These are phyloP conservation scores for Megamerina dolium DNA, from an alignment of 2,888 invertebrate species.

Conservation along the genomic window DNA sequence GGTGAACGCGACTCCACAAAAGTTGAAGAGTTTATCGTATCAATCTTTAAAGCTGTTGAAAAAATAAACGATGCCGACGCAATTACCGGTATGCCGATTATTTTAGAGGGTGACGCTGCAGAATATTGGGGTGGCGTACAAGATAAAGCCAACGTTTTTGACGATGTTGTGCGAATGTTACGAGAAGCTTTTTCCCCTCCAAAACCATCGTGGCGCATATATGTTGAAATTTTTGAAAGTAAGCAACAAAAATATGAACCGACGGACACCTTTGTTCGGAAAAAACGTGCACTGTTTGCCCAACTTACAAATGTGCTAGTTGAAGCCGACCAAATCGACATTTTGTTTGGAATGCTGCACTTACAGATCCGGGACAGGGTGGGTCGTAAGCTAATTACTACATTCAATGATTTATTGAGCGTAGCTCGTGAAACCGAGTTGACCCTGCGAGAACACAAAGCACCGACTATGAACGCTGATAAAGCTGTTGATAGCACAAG, in stretches of 20 bases:
- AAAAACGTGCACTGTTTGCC: constrained; percentile 8
- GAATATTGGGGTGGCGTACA: constrained; percentile 12
- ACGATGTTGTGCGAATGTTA: neutral
- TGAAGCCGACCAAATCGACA: constrained; percentile 9
- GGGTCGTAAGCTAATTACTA: neutral
- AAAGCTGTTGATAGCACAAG: neutral
- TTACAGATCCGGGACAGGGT: constrained; percentile 7
- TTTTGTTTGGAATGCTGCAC: constrained; percentile 7
- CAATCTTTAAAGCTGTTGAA: constrained; percentile 11
- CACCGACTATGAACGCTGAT: neutral
- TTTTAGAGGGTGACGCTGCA: constrained; percentile 8
- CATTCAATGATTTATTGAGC: constrained; percentile 10
- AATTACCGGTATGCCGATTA: constrained; percentile 10
- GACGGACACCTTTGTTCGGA: constrained; percentile 10
- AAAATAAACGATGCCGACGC: constrained; percentile 17
- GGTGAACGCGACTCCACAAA: no score
- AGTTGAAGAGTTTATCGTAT: constrained; percentile 8
- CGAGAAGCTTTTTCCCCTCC: constrained; percentile 2
- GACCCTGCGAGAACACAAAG: constrained; percentile 1
- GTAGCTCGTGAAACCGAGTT: constrained; percentile 10
- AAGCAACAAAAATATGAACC: constrained; percentile 14
- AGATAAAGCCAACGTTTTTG: neutral
- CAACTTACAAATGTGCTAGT: constrained; percentile 4
- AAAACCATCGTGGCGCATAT: constrained; percentile 19
- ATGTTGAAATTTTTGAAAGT: constrained; percentile 15